Evolutionary conservation across 1,140 invertebrate genomes (phyloP).

Genomic region (Anastrepha obliqua): DNA sequence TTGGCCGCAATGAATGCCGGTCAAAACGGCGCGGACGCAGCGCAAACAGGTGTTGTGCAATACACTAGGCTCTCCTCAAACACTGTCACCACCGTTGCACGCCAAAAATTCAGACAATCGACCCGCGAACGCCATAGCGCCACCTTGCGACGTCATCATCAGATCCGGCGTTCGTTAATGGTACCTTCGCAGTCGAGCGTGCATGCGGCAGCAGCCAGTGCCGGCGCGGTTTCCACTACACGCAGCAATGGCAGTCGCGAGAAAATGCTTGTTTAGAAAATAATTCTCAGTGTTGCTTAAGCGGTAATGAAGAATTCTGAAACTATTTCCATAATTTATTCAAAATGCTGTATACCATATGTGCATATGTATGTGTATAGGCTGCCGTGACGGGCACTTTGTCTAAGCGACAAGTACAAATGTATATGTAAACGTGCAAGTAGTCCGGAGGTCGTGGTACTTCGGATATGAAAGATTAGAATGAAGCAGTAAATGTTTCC

Average conservation of each 20-base stretch:
- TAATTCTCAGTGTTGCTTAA: too few species aligned
- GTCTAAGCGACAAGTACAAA: too few species aligned
- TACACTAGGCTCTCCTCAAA: neutral
- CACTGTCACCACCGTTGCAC: constrained; percentile 17
- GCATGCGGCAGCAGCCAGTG: constrained; percentile 56
- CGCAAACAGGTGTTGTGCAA: constrained; percentile 42
- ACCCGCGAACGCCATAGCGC: constrained; percentile 64
- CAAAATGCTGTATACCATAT: too few species aligned
- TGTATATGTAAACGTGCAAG: too few species aligned
- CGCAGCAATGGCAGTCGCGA: constrained; percentile 6
- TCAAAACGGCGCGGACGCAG: constrained; percentile 57
- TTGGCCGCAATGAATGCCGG: constrained; percentile 75
- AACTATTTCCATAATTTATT: neutral
- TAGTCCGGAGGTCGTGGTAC: too few species aligned
- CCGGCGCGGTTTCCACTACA: constrained; percentile 58
- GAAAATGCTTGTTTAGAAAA: constrained; percentile 63
- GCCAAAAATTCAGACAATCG: constrained; percentile 66
- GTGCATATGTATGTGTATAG: too few species aligned
- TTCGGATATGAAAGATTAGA: too few species aligned
- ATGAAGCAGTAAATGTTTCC: too few species aligned
- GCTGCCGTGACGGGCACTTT: too few species aligned
- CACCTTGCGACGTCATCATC: constrained; percentile 64
- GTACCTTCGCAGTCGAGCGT: constrained; percentile 58
- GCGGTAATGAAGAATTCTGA: neutral
- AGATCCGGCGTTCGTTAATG: constrained; percentile 66